Evolutionary conservation across 1,140 invertebrate genomes (phyloP).

Genomic region (Drosophila lacertosa): DNA sequence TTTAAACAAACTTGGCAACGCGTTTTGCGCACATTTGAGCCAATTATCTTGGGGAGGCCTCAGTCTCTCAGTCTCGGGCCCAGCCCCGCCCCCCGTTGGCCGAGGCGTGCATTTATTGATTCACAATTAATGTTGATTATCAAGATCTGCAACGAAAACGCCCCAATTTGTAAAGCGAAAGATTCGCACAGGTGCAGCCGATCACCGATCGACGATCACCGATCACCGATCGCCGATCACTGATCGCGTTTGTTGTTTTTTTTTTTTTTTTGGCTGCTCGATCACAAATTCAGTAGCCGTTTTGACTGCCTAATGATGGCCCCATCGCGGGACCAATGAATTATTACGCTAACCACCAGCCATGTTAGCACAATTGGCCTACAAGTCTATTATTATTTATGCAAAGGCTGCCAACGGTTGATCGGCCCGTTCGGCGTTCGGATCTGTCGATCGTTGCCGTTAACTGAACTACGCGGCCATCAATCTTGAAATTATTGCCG

Average conservation of each 20-base stretch:
- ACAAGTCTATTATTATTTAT: slow-evolving; percentile 82
- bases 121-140: slow-evolving; percentile 80
- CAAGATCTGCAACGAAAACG: slow-evolving; percentile 64
- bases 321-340: slow-evolving; percentile 61
- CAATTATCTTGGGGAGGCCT: slow-evolving; percentile 55
- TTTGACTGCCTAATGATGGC: slow-evolving; percentile 79
- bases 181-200: slow-evolving; percentile 45
- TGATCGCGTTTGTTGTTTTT: slow-evolving; percentile 19
- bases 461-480: slow-evolving; percentile 76
- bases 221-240: slow-evolving; percentile 1
- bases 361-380: slow-evolving; percentile 80
- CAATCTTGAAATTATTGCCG: slow-evolving; percentile 80
- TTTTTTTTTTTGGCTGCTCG: slow-evolving; percentile 32
- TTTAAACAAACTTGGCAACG: slow-evolving; percentile 80
- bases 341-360: slow-evolving; percentile 80
- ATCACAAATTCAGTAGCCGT: slow-evolving; percentile 79
- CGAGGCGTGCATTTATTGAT: slow-evolving; percentile 78
- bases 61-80: slow-evolving; percentile 21
- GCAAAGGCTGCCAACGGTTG: slow-evolving; percentile 66
- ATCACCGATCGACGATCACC: slow-evolving; percentile 23
- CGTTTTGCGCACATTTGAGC: slow-evolving; percentile 74
- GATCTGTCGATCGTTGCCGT: slow-evolving; percentile 61
- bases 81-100: slow-evolving; percentile 27
- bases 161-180: slow-evolving; percentile 68
- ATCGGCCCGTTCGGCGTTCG: slow-evolving; percentile 46